phyloP scores from a whole-genome alignment of 2,888 invertebrate species.

The Vannuccia rotundouncinata region DNA sequence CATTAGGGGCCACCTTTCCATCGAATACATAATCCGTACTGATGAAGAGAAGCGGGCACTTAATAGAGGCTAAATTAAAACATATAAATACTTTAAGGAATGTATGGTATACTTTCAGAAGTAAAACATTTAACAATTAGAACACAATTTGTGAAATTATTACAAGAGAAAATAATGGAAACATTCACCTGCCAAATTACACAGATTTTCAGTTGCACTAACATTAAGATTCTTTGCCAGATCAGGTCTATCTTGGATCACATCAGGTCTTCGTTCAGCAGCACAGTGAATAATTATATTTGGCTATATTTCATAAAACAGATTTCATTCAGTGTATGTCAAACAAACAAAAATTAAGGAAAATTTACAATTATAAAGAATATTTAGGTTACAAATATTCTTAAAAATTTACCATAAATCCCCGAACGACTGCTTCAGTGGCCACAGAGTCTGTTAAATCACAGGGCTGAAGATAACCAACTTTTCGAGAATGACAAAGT shows the following conservation, averaged over 20 bases:
- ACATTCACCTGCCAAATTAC: conserved; percentile 50
- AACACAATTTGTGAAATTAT: no score
- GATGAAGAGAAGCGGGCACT: conserved; percentile 58
- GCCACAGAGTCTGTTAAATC: conserved; percentile 54
- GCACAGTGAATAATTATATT: conserved; percentile 58
- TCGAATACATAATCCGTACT: conserved; percentile 62
- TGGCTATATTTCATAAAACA: conserved; percentile 48
- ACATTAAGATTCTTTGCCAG: conserved; percentile 56
- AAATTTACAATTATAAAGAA: no score
- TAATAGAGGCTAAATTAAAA: conserved; percentile 38
- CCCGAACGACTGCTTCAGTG: conserved; percentile 48
- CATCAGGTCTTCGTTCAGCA: conserved; percentile 59
- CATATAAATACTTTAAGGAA: conserved; percentile 15
- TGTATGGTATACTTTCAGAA: background rate
- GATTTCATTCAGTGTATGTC: background rate
- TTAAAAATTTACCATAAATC: conserved; percentile 48
- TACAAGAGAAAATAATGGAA: no score
- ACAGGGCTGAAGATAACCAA: conserved; percentile 49
- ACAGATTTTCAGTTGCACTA: conserved; percentile 53
- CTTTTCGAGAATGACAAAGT: conserved; percentile 49
- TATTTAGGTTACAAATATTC: background rate
- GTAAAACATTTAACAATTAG: no score
- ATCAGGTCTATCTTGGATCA: conserved; percentile 57
- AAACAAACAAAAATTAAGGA: conserved; percentile 18
- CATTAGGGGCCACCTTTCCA: conserved; percentile 59